These are phyloP conservation scores for Heliconius sara DNA, from an alignment of 2,888 invertebrate genomes.

Conservation along the genomic window DNA sequence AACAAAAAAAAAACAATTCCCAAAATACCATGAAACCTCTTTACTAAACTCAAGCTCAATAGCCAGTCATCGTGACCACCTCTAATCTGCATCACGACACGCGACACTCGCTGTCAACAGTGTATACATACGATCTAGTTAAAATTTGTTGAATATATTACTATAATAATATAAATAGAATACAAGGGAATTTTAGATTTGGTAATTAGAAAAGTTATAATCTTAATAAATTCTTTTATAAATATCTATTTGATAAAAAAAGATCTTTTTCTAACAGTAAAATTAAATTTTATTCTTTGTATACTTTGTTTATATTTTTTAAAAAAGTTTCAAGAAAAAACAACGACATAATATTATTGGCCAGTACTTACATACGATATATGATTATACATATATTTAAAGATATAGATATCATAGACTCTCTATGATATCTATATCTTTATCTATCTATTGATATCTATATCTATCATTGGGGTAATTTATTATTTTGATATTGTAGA, in stretches of 20 bases:
- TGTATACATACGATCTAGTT: conserved; percentile 25
- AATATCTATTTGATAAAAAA: too few species aligned
- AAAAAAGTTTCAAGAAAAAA: too few species aligned
- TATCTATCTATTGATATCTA: too few species aligned
- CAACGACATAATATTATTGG: too few species aligned
- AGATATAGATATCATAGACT: background rate
- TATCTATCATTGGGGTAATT: background rate
- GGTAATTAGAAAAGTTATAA: background rate
- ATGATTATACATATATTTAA: background rate
- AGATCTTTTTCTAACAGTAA: background rate
- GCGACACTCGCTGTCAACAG: conserved; percentile 41
- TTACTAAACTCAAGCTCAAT: conserved; percentile 35
- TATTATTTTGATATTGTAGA: background rate
- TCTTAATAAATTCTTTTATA: too few species aligned
- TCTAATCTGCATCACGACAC: conserved; percentile 52
- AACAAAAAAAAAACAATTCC: conserved; percentile 14
- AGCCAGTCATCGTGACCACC: conserved; percentile 50
- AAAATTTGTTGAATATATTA: conserved; percentile 15
- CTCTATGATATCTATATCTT: too few species aligned
- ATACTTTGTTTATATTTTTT: too few species aligned
- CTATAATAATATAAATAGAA: background rate
- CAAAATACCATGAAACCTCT: conserved; percentile 37
- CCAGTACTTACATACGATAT: too few species aligned
- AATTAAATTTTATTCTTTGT: too few species aligned
- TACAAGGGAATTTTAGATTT: background rate